These are phyloP conservation scores for Aurelia sp. DNA, from an alignment of 30 jellyfish, hydroid and myxozoan species.

Conservation along the genomic window DNA sequence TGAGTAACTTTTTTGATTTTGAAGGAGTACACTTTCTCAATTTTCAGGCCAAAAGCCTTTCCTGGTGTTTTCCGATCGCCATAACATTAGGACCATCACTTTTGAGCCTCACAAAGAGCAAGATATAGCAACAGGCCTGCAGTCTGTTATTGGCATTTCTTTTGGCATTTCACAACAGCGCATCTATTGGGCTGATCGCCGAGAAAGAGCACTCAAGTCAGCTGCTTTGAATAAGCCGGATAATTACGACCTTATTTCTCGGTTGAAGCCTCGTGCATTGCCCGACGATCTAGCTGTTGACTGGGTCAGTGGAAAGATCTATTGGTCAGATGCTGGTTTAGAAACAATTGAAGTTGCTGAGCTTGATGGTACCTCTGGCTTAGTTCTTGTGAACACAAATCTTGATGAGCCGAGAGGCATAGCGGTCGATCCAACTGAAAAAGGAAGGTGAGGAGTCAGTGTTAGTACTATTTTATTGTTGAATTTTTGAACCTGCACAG, in stretches of 20 bases:
- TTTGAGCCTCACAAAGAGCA: conserved; percentile 20
- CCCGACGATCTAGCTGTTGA: conserved; percentile 85
- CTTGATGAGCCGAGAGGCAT: conserved; percentile 80
- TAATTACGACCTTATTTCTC: conserved; percentile 9
- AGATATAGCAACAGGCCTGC: conserved; percentile 38
- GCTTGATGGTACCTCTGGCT: conserved; percentile 65
- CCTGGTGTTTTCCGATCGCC: conserved; percentile 75
- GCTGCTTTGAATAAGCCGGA: conserved; percentile 36
- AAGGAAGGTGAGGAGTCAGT: conserved; percentile 37
- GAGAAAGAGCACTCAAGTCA: conserved; percentile 35
- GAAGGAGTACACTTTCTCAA: not conserved
- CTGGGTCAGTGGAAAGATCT: conserved; percentile 85
- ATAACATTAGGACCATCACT: conserved; percentile 14
- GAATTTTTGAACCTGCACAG: too few species aligned
- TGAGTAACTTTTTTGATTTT: not conserved
- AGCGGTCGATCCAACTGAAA: conserved; percentile 78
- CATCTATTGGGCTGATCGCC: conserved; percentile 75
- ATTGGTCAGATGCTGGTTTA: conserved; percentile 76
- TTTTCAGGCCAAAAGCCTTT: conserved; percentile 56
- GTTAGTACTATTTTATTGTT: too few species aligned
- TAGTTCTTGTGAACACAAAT: conserved; percentile 48
- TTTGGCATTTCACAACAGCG: conserved; percentile 41
- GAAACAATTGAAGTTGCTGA: conserved; percentile 76
- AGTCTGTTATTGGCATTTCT: conserved; percentile 64
- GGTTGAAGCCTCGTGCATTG: conserved; percentile 37